phyloP scores from a whole-genome alignment of 2,888 invertebrate species.

The Callyntrura sp. region DNA sequence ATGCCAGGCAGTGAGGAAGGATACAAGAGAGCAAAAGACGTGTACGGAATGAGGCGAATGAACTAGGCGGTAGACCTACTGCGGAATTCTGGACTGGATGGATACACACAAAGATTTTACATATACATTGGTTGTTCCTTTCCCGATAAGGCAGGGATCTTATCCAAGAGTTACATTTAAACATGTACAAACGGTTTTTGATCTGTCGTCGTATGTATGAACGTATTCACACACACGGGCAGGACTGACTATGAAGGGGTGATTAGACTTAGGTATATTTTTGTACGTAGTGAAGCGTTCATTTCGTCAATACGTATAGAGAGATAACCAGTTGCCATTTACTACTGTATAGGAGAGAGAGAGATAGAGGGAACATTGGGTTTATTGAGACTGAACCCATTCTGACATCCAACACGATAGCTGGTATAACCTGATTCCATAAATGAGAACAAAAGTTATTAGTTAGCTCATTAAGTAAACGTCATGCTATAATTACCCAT shows the following conservation, averaged over 20 bases:
- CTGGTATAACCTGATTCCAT: neutral
- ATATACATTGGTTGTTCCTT: slow-evolving; percentile 8
- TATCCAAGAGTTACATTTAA: slow-evolving; percentile 7
- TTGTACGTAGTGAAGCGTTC: neutral
- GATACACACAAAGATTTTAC: too few species aligned
- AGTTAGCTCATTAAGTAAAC: neutral
- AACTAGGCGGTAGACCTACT: neutral
- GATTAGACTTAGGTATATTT: neutral
- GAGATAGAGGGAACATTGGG: too few species aligned
- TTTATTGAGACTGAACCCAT: too few species aligned
- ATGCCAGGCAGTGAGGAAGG: too few species aligned
- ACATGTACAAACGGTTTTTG: too few species aligned
- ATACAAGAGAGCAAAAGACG: neutral
- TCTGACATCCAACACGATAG: neutral
- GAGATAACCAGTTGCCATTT: too few species aligned
- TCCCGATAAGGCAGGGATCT: slow-evolving; percentile 26
- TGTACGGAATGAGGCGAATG: slow-evolving; percentile 27
- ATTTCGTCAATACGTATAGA: neutral
- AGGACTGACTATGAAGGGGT: slow-evolving; percentile 3
- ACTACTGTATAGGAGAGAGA: too few species aligned
- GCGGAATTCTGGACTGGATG: neutral
- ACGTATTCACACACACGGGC: neutral
- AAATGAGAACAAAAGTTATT: neutral
- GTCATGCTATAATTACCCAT: neutral
- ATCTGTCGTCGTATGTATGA: neutral